These are phyloP conservation scores for Xiphophorus maculatus DNA, from an alignment of 2,113 vertebrate species.

Conservation along the genomic window DNA sequence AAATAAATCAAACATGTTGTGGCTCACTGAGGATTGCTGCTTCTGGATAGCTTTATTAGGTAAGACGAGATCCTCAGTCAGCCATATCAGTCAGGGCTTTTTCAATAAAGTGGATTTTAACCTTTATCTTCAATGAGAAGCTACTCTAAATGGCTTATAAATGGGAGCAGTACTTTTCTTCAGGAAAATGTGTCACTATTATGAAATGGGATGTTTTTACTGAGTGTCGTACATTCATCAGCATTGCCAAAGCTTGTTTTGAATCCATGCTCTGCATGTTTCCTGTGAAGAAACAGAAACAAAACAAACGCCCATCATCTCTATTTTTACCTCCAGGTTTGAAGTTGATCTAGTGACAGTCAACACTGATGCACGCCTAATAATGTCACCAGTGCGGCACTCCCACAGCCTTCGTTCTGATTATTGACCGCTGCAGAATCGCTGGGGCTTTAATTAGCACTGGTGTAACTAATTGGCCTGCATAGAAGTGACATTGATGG, in stretches of 20 bases:
- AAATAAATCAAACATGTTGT: constrained; percentile 27
- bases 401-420: constrained; percentile 51
- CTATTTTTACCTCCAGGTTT: not conserved
- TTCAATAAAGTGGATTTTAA: constrained; percentile 47
- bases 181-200: constrained; percentile 46
- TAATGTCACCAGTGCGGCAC: constrained; percentile 39
- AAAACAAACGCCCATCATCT: not conserved
- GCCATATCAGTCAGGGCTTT: constrained; percentile 35
- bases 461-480: constrained; percentile 72
- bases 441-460: constrained; percentile 71
- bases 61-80: constrained; percentile 14
- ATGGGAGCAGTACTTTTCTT: constrained; percentile 29
- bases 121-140: constrained; percentile 26
- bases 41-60: constrained; percentile 24
- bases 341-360: constrained; percentile 19
- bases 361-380: constrained; percentile 27
- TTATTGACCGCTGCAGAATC: constrained; percentile 70
- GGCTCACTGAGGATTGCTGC: constrained; percentile 17
- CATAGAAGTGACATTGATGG: constrained; percentile 69
- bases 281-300: not conserved
- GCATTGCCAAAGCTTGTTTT: constrained; percentile 14
- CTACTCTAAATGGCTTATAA: constrained; percentile 25
- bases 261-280: not conserved
- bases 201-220: constrained; percentile 20
- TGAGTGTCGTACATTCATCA: constrained; percentile 19